Evolutionary conservation across 1,140 invertebrate genomes (phyloP), one percentile per base, ranked within the genome.

Genomic region (Macrobrachium rosenbergii): DNA sequence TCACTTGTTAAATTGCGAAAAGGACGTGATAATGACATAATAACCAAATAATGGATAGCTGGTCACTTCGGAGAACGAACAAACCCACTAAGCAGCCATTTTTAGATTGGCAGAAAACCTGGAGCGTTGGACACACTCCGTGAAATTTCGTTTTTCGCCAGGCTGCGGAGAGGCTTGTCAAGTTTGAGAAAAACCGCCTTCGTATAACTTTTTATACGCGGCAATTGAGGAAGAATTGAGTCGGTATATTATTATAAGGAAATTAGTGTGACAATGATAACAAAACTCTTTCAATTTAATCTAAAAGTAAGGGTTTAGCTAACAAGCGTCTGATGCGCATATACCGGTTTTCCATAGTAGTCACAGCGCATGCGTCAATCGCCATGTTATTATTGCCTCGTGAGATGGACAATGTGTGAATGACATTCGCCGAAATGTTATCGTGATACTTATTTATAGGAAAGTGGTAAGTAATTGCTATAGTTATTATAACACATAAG

Each of bases 311-410:
- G 12, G 0, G 12, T 52, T 52, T 5, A 52, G 52, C 12, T 52
- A 52, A 52, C 52, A 52, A 52, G 52, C 52, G 52, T 43, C 72
- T 16, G 23, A 37, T 82, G 78, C 78, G 78, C 78, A 82, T 67
- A 45, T 69, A 16, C 63, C 63, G 63, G 79, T n/a, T 78, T 78
- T 78, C 58, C 19, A 0, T 37, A 21, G 45, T 17, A 52, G 17
- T n/a, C 17, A 77, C n/a, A 58, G 79, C 79, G 79, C 79, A 82
- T 82, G 79, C 79, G 79, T 23, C 37, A 19, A 43, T 45, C 79
- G 79, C 79, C 79, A 82, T 82, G 52, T 52, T 52, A 82, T 82
- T 82, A 64, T 82, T 21, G 79, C 79, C 79, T 82, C 79, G 79
- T 82, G 79, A 82, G 45, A 28, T 69, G 21, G 69, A 69, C 79